Base-by-base conservation (phyloP, 2,888 invertebrate genomes). In the Merodon equestris region DNA sequence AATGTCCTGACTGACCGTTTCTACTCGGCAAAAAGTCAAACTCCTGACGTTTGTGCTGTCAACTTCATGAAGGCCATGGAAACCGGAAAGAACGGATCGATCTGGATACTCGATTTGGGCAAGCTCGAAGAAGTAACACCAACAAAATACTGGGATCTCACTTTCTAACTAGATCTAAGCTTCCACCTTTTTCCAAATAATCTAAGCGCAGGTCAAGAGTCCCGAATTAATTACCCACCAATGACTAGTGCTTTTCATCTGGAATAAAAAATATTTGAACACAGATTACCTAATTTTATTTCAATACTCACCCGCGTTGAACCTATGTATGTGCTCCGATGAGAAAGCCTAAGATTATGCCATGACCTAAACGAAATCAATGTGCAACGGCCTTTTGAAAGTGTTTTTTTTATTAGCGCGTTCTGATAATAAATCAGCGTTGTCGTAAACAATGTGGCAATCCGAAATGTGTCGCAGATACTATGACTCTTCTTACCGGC, bases 101-200 rank as follows among this genome's bases (percentile, higher is more conserved):
- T 85, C 36, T 86, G 85, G 84, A 73, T 84, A 4, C 66, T 83
- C n/a, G 84, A 85, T 71, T 67, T 84, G 58, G 84, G 83, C 1
- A 60, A 83, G 67, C 27, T 84, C 18, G 56, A 74, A 4, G 83
- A 84, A 82, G 73, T 85, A 1, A 72, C 81, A 38, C 82, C 83
- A 12, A 82, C 76, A 0, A 72, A 72, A 9, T 72, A 84, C n/a
- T 85, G 84, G 84, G 83, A 83, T 7, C 53, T 83, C 83, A 83
- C 45, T n/a, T 34, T 61, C 18, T 77, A 64, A 44, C 0, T 5
- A n/a, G 40, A 40, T 7, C 27, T 27, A 27, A 27, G 3, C 7
- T 7, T 27, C 7, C 27, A 27, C 3, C 27, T 27, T 27, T 27
- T 7, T 27, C 27, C 27, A 27, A 27, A 27, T 27, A 27, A 27